Percentiles rank a stretch among this genome's conserved stretches.
Evolutionary conservation across 2,797 vertebrate species (phyloP).

Genomic region (Sebastiscus albofasciatus): DNA sequence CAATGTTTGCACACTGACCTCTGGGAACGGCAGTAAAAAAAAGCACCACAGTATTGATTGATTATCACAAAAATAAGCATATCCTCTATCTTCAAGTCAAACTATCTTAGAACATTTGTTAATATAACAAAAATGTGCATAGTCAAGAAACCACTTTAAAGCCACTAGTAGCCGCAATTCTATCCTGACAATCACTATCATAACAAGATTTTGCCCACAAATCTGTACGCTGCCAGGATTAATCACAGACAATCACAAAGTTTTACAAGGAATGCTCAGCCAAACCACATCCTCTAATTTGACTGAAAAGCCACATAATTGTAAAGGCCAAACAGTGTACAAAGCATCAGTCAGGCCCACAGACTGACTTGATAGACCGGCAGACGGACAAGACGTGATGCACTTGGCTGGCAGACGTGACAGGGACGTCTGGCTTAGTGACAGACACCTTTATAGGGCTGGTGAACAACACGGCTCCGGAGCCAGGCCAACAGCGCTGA

Average conservation of each 20-base stretch:
- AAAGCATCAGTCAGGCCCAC: constrained; percentile 24
- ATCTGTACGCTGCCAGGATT: constrained; percentile 60
- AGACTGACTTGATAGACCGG: constrained; percentile 29
- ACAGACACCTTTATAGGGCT: constrained; percentile 71
- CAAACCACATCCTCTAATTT: constrained; percentile 71
- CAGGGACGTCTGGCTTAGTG: constrained; percentile 47
- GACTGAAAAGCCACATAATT: constrained; percentile 58
- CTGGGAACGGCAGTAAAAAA: constrained; percentile 3
- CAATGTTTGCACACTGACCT: constrained; percentile 32
- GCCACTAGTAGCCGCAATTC: constrained; percentile 44
- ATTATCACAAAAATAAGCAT: constrained; percentile 48
- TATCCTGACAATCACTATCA: constrained; percentile 58
- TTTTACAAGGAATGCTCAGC: constrained; percentile 52
- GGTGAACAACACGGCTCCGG: constrained; percentile 50
- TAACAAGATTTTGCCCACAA: constrained; percentile 62
- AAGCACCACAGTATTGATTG: constrained; percentile 39
- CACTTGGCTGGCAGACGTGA: constrained; percentile 45
- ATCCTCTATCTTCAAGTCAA: constrained; percentile 45
- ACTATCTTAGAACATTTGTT: constrained; percentile 30
- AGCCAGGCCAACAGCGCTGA: constrained; percentile 40
- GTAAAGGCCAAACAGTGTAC: constrained; percentile 23
- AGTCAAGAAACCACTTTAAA: constrained; percentile 58
- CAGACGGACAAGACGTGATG: constrained; percentile 49
- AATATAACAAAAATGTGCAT: constrained; percentile 52
- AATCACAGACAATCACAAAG: constrained; percentile 68